Conservation (phyloP, 2,888 invertebrate species). For the Willowsia nigromaculata region DNA sequence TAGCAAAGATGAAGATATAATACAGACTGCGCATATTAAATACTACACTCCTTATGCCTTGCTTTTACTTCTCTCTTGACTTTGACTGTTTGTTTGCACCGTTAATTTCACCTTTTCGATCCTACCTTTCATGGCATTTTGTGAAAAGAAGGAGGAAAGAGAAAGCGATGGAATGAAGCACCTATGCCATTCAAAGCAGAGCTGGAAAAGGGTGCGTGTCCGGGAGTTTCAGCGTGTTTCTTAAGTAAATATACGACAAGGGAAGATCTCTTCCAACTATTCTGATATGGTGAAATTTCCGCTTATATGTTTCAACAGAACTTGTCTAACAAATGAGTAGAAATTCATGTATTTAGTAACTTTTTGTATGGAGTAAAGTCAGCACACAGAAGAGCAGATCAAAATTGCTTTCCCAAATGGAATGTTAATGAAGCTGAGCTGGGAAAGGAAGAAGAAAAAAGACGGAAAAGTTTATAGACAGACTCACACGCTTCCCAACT, state of each 20-base stretch:
- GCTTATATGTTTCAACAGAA: neutral
- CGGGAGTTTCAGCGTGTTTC: neutral
- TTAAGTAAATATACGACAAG: neutral
- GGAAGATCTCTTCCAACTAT: neutral
- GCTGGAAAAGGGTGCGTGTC: neutral
- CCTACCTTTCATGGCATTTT: neutral
- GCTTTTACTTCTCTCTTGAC: neutral
- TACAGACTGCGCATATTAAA: neutral
- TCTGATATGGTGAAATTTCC: neutral
- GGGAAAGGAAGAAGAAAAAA: neutral
- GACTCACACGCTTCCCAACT: slow-evolving; percentile 5
- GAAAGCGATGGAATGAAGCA: neutral
- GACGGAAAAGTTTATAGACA: slow-evolving; percentile 24
- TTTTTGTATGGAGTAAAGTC: neutral
- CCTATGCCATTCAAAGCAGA: neutral
- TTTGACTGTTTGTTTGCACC: slow-evolving; percentile 12
- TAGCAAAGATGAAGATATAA: too few relatives aligned
- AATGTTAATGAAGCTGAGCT: slow-evolving; percentile 60
- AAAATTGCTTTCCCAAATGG: slow-evolving; percentile 60
- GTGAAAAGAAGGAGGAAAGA: neutral
- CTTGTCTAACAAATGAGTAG: slow-evolving; percentile 21
- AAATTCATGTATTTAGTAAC: neutral
- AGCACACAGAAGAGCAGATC: neutral
- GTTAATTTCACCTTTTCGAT: slow-evolving; percentile 2
- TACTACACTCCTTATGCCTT: neutral